Evolutionary conservation across 2,113 vertebrate genomes (phyloP).

Genomic region (Hyla sarda): DNA sequence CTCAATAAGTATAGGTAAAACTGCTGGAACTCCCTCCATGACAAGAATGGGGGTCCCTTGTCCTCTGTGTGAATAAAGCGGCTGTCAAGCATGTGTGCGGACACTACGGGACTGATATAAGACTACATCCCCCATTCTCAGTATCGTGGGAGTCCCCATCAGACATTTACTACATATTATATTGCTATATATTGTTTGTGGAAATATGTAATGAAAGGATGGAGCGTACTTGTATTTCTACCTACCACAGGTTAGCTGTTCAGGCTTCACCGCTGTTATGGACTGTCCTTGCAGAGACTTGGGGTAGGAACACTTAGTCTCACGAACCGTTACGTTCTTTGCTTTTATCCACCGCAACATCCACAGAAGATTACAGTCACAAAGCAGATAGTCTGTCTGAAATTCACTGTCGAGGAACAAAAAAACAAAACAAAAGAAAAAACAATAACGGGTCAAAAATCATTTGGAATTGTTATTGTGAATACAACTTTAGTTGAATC

Average conservation of each 20-base stretch:
- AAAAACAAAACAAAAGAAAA: no score
- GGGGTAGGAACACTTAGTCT: slow-evolving; percentile 91
- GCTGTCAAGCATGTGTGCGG: no score
- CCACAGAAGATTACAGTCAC: slow-evolving; percentile 96
- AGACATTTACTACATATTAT: not conserved
- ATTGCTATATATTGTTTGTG: not conserved
- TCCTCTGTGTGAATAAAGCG: no score
- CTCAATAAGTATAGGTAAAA: no score
- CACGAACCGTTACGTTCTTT: slow-evolving; percentile 83
- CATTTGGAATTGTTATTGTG: no score
- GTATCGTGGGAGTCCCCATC: not conserved
- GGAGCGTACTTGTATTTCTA: not conserved
- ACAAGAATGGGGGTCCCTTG: no score
- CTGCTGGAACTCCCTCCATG: no score
- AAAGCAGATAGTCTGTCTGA: slow-evolving; percentile 91
- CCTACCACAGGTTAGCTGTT: slow-evolving; percentile 92
- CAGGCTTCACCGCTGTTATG: slow-evolving; percentile 80
- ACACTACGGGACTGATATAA: no score
- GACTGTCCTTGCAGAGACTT: slow-evolving; percentile 88
- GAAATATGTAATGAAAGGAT: not conserved
- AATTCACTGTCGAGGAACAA: slow-evolving; percentile 81
- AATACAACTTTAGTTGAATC: no score
- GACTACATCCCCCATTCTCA: not conserved
- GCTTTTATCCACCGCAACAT: slow-evolving; percentile 90
- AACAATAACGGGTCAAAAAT: not conserved